phyloP scores from a whole-genome alignment of 1,140 invertebrate species.

The Pseudomyrmex cubaensis region DNA sequence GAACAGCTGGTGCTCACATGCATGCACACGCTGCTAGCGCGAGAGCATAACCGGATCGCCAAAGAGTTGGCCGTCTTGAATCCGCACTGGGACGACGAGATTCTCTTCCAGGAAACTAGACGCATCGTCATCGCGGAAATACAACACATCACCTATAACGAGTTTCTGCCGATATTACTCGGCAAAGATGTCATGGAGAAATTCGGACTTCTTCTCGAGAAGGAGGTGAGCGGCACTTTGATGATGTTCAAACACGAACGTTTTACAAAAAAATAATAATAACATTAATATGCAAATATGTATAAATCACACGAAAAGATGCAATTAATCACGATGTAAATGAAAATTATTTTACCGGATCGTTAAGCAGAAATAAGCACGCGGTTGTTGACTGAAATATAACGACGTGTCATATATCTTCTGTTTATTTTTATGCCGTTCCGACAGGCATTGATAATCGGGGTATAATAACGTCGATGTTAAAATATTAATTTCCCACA shows the following conservation, averaged over 20 bases:
- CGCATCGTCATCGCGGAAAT: conserved; percentile 95
- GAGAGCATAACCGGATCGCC: conserved; percentile 95
- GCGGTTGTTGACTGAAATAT: neutral
- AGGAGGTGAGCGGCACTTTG: conserved; percentile 87
- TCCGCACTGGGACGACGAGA: conserved; percentile 98
- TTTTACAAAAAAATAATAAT: neutral
- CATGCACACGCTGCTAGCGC: conserved; percentile 95
- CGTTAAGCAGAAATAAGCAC: neutral
- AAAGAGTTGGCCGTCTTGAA: conserved; percentile 92
- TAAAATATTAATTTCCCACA: conserved; percentile 73
- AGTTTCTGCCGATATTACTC: conserved; percentile 96
- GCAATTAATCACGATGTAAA: neutral
- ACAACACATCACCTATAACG: conserved; percentile 97
- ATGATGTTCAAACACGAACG: neutral
- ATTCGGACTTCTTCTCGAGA: conserved; percentile 93
- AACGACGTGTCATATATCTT: neutral
- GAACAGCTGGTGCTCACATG: conserved; percentile 96
- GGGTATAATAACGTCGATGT: conserved; percentile 53
- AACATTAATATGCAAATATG: neutral
- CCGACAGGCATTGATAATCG: neutral
- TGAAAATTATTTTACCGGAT: neutral
- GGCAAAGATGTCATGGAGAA: conserved; percentile 97
- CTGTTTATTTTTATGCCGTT: neutral
- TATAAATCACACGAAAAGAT: neutral
- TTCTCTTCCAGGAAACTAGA: conserved; percentile 95